A percentile compares a stretch with the other conserved stretches of the same genome.
phyloP scores from a whole-genome alignment of 2,888 invertebrate species.

The Drosophila sordidapex region DNA sequence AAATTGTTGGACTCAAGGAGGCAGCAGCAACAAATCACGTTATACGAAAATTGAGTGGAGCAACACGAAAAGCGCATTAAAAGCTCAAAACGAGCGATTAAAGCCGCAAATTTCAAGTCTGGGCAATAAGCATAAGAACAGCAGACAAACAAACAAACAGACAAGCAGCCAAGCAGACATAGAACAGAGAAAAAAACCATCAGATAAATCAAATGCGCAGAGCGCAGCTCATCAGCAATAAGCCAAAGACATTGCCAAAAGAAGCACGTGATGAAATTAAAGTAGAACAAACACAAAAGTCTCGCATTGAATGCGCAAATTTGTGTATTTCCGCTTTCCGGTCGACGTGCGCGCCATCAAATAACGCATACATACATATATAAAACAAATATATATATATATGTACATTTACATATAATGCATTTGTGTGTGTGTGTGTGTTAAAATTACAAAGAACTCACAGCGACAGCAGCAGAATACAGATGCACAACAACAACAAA shows the following conservation, averaged over 20 bases:
- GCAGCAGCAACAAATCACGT: constrained; percentile 30
- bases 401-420: constrained; percentile 18
- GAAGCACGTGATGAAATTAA: constrained; percentile 41
- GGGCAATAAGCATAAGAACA: constrained; percentile 15
- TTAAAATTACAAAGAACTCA: constrained; percentile 23
- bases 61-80: constrained; percentile 66
- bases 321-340: constrained; percentile 66
- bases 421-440: constrained; percentile 24
- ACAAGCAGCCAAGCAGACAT: background rate
- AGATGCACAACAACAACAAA: constrained; percentile 20
- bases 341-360: constrained; percentile 37
- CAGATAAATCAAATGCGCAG: constrained; percentile 33
- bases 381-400: constrained; percentile 9
- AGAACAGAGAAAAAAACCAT: background rate
- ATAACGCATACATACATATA: constrained; percentile 9
- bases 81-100: constrained; percentile 56
- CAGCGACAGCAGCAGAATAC: constrained; percentile 11
- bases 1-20: constrained; percentile 29
- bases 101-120: constrained; percentile 39
- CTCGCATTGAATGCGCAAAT: constrained; percentile 53
- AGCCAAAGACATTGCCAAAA: constrained; percentile 33
- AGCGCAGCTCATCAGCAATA: constrained; percentile 53
- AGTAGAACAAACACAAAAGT: constrained; percentile 17
- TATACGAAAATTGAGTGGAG: constrained; percentile 32
- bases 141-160: background rate